These are phyloP conservation scores for Drosophila guanche DNA, from an alignment of 1,140 invertebrate genomes.

Conservation along the genomic window DNA sequence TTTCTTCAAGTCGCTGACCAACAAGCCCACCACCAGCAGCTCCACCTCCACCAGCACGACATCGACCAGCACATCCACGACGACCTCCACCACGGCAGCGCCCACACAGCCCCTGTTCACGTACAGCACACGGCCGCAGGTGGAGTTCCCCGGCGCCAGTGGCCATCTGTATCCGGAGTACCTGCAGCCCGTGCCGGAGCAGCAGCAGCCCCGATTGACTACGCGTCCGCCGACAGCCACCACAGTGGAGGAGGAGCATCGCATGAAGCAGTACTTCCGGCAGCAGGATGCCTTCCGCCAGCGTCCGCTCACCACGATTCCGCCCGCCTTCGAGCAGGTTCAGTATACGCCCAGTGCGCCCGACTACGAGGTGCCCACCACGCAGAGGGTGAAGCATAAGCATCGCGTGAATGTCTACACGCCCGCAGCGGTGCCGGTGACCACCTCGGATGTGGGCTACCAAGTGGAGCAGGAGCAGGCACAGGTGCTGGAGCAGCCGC, in stretches of 20 bases:
- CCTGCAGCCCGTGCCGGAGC: constrained; percentile 53
- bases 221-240: constrained; percentile 55
- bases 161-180: constrained; percentile 72
- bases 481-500: neutral
- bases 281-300: constrained; percentile 81
- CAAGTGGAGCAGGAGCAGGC: constrained; percentile 41
- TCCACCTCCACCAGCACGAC: constrained; percentile 59
- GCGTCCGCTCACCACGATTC: constrained; percentile 67
- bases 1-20: constrained; percentile 65
- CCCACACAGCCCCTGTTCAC: constrained; percentile 64
- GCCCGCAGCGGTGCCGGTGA: constrained; percentile 55
- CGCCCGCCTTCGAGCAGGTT: constrained; percentile 68
- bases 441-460: constrained; percentile 68
- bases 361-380: constrained; percentile 60
- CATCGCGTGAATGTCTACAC: constrained; percentile 70
- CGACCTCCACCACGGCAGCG: constrained; percentile 65
- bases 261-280: constrained; percentile 82
- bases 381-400: constrained; percentile 58
- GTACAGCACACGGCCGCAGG: constrained; percentile 67
- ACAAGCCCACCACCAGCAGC: constrained; percentile 47
- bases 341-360: constrained; percentile 63
- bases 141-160: constrained; percentile 72
- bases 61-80: constrained; percentile 42
- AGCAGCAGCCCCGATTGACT: constrained; percentile 52
- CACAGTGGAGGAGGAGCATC: constrained; percentile 63